Percentiles rank a stretch among this genome's conserved stretches.
Conservation (phyloP, 2,888 invertebrate species). For the Nemoura dubitans region DNA sequence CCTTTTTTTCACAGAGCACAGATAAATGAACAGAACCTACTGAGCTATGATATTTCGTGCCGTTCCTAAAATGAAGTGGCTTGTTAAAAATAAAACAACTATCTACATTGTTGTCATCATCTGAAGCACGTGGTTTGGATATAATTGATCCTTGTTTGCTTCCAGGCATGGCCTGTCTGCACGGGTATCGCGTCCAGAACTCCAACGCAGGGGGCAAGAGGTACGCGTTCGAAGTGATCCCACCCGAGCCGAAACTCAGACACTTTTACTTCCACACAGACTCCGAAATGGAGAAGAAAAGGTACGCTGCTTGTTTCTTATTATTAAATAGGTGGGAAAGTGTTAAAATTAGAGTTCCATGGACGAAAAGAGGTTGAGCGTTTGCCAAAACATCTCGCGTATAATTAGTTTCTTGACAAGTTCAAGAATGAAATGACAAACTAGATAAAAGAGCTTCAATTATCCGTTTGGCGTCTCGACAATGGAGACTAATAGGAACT, state of each 20-base stretch:
- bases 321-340: no score
- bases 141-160: background rate
- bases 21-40: no score
- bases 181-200: slow-evolving; percentile 91
- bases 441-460: background rate
- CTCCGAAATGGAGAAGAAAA: slow-evolving; percentile 92
- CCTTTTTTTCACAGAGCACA: no score
- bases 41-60: no score
- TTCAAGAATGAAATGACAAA: background rate
- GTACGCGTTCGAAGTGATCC: slow-evolving; percentile 89
- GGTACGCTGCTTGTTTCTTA: no score
- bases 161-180: slow-evolving; percentile 89
- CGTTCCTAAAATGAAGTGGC: no score
- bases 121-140: no score
- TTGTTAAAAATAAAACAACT: no score
- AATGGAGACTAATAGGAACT: background rate
- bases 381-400: background rate
- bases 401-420: slow-evolving; percentile 12
- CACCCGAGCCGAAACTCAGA: slow-evolving; percentile 85
- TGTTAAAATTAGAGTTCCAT: background rate
- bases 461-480: background rate
- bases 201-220: slow-evolving; percentile 85
- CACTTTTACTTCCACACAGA: slow-evolving; percentile 94
- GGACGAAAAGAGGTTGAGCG: background rate
- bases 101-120: no score